These are phyloP conservation scores for Hymenopus coronatus DNA, from an alignment of 2,888 invertebrate genomes.

Conservation along the genomic window DNA sequence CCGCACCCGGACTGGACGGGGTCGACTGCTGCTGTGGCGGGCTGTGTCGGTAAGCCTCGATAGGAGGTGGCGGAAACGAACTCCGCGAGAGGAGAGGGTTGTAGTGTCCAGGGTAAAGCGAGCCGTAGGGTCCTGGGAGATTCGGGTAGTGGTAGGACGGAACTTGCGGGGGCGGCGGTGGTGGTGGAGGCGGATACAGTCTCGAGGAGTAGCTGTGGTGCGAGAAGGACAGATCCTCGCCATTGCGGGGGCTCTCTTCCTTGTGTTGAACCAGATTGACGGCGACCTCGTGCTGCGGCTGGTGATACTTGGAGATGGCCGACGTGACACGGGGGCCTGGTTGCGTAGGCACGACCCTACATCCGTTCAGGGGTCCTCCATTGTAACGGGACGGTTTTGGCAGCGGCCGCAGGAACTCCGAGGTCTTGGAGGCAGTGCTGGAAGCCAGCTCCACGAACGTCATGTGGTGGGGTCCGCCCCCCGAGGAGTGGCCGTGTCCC, in stretches of 20 bases:
- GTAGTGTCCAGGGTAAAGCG: conserved; percentile 42
- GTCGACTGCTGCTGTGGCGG: conserved; percentile 42
- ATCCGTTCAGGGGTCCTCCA: conserved; percentile 41
- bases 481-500: neutral
- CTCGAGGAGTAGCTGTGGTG: conserved; percentile 35
- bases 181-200: conserved; percentile 42
- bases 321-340: conserved; percentile 7
- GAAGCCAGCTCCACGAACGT: conserved; percentile 20
- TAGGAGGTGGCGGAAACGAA: conserved; percentile 49
- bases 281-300: conserved; percentile 39
- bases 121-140: conserved; percentile 38
- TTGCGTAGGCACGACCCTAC: conserved; percentile 36
- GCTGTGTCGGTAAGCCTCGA: conserved; percentile 46
- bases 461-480: conserved; percentile 1
- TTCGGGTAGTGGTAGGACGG: conserved; percentile 23
- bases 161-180: conserved; percentile 10
- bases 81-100: conserved; percentile 28
- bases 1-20: conserved; percentile 41
- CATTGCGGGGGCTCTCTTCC: conserved; percentile 35
- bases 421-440: conserved; percentile 34
- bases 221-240: conserved; percentile 39
- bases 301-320: conserved; percentile 25
- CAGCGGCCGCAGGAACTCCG: conserved; percentile 65
- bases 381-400: conserved; percentile 52
- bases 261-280: conserved; percentile 49